Evolutionary conservation across 2,113 vertebrate species (phyloP), one percentile per base, ranked within the genome.

Genomic region (Gymnobelideus leadbeateri): DNA sequence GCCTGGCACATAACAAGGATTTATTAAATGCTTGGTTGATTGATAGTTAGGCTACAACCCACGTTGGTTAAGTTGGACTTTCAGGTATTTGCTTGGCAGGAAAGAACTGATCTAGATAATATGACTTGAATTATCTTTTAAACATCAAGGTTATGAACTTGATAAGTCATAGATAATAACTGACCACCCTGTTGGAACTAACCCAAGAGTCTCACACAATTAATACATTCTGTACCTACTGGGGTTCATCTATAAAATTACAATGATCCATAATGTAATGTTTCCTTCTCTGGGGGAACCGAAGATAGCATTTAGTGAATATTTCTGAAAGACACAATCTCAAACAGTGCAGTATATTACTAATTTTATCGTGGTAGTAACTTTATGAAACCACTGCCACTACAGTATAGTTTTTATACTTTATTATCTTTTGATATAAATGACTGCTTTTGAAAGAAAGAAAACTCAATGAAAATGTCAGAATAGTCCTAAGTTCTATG

Each of bases 401-500:
- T n/a, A 51, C 2, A 9, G 90, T 51, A 94, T 12, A 23, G 57
- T 47, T 96, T 96, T 94, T 94, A 94, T 77, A 84, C 92, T 97
- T 97, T 96, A 96, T 96, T 94, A 96, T 92, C 47, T 97, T 96
- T 92, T 92, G 93, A 96, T 21, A 0, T 94, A 94, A 97, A 96
- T 92, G 91, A 96, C 92, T 93, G 46, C 94, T 96, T 97, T 96
- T 97, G 95, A 54, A 94, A 93, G 95, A 96, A 93, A 6, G 91
- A 96, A 97, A 94, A 91, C 26, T 55, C 68, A 31, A 46, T 95
- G 94, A 91, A 95, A 96, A 97, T 94, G 92, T 97, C 97, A 97
- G 90, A 89, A 89, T 16, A 94, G 37, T 90, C 7, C 50, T 93
- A 10, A 55, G 53, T 96, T 96, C 53, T 89, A 57, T 54, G 90